Evolutionary conservation across 1,140 invertebrate species (phyloP).

Genomic region (Sarcophaga bullata): DNA sequence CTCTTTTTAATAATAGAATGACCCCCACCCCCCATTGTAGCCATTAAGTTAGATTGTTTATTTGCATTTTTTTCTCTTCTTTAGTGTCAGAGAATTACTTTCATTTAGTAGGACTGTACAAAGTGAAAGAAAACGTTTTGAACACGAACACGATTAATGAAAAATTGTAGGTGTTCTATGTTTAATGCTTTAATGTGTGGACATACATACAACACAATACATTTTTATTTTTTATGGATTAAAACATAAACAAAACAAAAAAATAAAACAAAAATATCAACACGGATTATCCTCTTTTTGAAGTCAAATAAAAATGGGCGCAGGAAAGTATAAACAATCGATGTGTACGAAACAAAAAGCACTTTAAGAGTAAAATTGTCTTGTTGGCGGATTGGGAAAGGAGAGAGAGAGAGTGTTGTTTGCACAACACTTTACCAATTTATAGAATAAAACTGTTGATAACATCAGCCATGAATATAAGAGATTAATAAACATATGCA

Average conservation of each 20-base stretch:
- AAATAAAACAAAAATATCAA: too few relatives aligned
- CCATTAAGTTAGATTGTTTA: not conserved
- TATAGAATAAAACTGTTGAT: not conserved
- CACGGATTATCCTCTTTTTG: slow-evolving; percentile 18
- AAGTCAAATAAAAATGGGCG: not conserved
- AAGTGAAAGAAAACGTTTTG: not conserved
- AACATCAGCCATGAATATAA: not conserved
- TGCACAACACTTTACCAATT: not conserved
- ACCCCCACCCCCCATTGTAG: slow-evolving; percentile 7
- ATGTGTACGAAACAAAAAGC: too few relatives aligned
- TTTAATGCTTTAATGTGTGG: not conserved
- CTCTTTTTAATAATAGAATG: slow-evolving; percentile 1
- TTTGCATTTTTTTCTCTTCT: too few relatives aligned
- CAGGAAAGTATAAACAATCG: too few relatives aligned
- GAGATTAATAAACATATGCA: not conserved
- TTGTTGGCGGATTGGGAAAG: not conserved
- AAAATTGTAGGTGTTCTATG: not conserved
- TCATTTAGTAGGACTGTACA: too few relatives aligned
- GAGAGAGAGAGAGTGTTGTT: too few relatives aligned
- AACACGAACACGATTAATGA: slow-evolving; percentile 1
- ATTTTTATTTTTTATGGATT: slow-evolving; percentile 24
- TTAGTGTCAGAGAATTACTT: not conserved
- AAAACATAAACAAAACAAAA: not conserved
- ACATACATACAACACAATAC: slow-evolving; percentile 1
- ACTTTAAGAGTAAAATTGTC: too few relatives aligned